phyloP scores from a whole-genome alignment of 1,140 invertebrate species.

The Dysdera silvatica region DNA sequence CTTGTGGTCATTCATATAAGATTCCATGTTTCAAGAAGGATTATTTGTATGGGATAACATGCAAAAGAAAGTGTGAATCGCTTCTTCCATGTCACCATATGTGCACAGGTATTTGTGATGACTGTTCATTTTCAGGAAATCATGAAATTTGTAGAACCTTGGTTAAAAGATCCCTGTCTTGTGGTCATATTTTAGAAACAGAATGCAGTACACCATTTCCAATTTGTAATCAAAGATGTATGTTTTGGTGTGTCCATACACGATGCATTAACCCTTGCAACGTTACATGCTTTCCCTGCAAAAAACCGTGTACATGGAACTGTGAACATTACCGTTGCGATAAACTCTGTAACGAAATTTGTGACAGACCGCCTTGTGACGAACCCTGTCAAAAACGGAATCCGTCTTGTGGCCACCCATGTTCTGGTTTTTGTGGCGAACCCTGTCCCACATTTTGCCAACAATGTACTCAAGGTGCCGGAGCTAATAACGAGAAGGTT shows the following conservation, averaged over 20 bases:
- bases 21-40: slow-evolving; percentile 10
- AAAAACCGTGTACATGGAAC: slow-evolving; percentile 6
- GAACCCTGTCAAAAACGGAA: slow-evolving; percentile 43
- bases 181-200: neutral
- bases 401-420: slow-evolving; percentile 51
- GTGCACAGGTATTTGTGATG: neutral
- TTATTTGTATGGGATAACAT: neutral
- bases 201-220: too few relatives aligned
- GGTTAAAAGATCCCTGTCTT: neutral
- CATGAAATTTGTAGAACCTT: neutral
- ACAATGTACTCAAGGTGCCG: slow-evolving; percentile 31
- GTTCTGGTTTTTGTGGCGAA: slow-evolving; percentile 20
- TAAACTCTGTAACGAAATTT: neutral
- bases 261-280: neutral
- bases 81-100: too few relatives aligned
- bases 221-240: slow-evolving; percentile 31
- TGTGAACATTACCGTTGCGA: slow-evolving; percentile 24
- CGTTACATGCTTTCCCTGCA: too few relatives aligned
- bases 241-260: neutral
- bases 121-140: neutral
- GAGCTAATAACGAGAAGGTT: slow-evolving; percentile 42
- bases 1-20: neutral
- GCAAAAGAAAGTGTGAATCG: neutral
- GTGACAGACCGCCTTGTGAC: slow-evolving; percentile 38
- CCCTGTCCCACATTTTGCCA: slow-evolving; percentile 7